Percentiles rank a stretch among this genome's conserved stretches.
Conservation (phyloP, 92 coral and sea anemone species). For the Metridium senile region DNA sequence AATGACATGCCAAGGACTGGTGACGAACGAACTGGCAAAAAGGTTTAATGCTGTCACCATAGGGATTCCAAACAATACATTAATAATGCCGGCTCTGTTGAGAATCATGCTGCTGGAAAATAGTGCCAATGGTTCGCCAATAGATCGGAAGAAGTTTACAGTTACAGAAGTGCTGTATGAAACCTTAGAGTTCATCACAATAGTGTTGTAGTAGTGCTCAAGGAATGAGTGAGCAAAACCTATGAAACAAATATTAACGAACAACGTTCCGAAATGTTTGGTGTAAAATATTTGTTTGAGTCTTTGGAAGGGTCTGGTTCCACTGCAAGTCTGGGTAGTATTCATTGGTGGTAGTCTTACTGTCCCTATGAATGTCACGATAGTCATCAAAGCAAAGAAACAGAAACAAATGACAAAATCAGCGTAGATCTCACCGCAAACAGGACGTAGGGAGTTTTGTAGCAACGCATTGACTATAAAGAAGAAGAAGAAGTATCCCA, state of each 20-base stretch:
- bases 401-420: slow-evolving; percentile 91
- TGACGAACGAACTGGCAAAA: slow-evolving; percentile 68
- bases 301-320: slow-evolving; percentile 42
- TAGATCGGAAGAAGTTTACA: slow-evolving; percentile 65
- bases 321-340: slow-evolving; percentile 19
- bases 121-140: slow-evolving; percentile 88
- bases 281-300: slow-evolving; percentile 64
- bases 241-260: slow-evolving; percentile 63
- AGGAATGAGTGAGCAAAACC: slow-evolving; percentile 83
- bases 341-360: slow-evolving; percentile 60
- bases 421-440: slow-evolving; percentile 80
- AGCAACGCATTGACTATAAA: slow-evolving; percentile 74
- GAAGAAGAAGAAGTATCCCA: slow-evolving; percentile 73
- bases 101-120: slow-evolving; percentile 76
- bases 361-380: slow-evolving; percentile 67
- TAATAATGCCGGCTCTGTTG: slow-evolving; percentile 69
- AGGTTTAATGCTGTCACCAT: slow-evolving; percentile 62
- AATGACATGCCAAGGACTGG: slow-evolving; percentile 78
- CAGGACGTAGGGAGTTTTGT: slow-evolving; percentile 76
- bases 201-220: slow-evolving; percentile 60
- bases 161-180: slow-evolving; percentile 58
- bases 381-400: slow-evolving; percentile 72
- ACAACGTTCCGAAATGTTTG: slow-evolving; percentile 74
- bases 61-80: slow-evolving; percentile 70
- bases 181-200: slow-evolving; percentile 56